Base-by-base conservation (phyloP, 2,888 invertebrate species). In the Calameuta filiformis region DNA sequence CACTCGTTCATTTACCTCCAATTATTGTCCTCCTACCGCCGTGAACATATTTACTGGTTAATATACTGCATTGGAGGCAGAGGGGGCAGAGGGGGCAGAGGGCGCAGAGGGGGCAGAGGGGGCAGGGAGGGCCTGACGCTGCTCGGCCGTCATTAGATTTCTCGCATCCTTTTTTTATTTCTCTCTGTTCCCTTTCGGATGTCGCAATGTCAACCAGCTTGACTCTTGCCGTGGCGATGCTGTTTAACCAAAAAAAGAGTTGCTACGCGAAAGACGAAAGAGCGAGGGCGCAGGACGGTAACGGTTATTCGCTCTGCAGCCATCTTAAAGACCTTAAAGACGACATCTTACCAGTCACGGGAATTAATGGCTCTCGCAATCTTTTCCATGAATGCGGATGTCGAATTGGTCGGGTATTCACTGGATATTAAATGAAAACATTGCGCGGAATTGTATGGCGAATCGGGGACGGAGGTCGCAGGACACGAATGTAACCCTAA, bases 361-460 rank as follows among this genome's bases (percentile, higher is more conserved):
- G 84, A 90, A 33, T 33, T 33, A 91, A 90, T 91, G 90, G 88
- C 90, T 89, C 88, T 88, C 89, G 89, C 90, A 90, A 90, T 90
- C 89, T 90, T 89, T 86, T 84, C 84, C 85, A 73, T 87, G 87
- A 87, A 89, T 87, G 84, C 84, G 85, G 85, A 87, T 86, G 83
- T 75, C 80, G 75, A 74, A 71, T 76, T 76, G 75, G 69, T 68
- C 79, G 73, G 68, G 80, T 87, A 89, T 90, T 90, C 89, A 89
- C 79, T 78, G 80, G 88, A 89, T 90, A 90, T 90, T 89, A 90
- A 90, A 89, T 90, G 90, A 91, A 90, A 91, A 91, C 90, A 90
- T 90, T 88, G 89, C 82, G 81, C 81, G 81, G 81, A 79, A 79
- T 75, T 40, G 37, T 15, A 40, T 40, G 37, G 15, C 37, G 37